A percentile compares a stretch with the other conserved stretches of the same genome.
phyloP scores from a whole-genome alignment of 2,113 vertebrate species.

The Arizona elegans region DNA sequence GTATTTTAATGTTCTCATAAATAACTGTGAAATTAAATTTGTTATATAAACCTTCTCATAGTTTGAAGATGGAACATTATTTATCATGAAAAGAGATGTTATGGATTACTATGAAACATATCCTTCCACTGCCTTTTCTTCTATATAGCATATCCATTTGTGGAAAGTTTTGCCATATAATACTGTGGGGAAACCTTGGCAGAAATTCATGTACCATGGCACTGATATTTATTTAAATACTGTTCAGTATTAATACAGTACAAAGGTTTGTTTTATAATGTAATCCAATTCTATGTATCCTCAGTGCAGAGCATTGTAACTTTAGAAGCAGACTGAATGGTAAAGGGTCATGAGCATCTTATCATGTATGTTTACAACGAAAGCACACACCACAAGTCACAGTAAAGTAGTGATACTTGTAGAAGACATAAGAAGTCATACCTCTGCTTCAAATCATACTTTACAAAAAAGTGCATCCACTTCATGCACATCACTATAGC shows the following conservation, averaged over 20 bases:
- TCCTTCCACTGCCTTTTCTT: background rate
- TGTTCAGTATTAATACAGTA: background rate
- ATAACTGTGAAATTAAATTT: background rate
- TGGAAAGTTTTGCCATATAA: background rate
- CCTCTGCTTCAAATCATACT: background rate
- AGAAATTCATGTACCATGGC: background rate
- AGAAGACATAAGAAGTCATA: background rate
- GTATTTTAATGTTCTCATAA: background rate
- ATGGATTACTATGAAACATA: background rate
- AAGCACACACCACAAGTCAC: background rate
- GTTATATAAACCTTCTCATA: background rate
- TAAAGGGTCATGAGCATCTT: background rate
- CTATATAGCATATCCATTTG: background rate
- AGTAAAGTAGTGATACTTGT: background rate
- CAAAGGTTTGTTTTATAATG: background rate
- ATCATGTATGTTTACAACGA: background rate
- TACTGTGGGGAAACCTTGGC: background rate
- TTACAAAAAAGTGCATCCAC: background rate
- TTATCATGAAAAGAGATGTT: background rate
- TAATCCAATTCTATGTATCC: background rate
- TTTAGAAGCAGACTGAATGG: background rate
- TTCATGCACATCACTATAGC: background rate
- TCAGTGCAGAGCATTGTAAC: background rate
- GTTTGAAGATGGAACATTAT: background rate
- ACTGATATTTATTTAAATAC: background rate